These are phyloP conservation scores for Dermolepida albohirtum DNA, from an alignment of 2,888 invertebrate species.

Conservation along the genomic window DNA sequence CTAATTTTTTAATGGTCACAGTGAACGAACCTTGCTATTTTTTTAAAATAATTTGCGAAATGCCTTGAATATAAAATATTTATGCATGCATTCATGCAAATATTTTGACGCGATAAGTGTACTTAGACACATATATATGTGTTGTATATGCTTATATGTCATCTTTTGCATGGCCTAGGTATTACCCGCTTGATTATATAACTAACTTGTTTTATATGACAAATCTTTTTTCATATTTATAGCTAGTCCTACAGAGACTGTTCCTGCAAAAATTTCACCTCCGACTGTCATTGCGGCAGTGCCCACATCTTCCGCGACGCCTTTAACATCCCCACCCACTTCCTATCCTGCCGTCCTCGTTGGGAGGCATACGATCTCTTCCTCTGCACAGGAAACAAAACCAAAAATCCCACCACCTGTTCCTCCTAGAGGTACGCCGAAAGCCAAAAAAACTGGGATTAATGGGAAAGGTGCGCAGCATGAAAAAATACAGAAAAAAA, in stretches of 20 bases:
- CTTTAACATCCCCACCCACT: slow-evolving; percentile 67
- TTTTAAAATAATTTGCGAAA: too few species aligned
- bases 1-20: too few species aligned
- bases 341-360: slow-evolving; percentile 82
- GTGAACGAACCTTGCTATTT: too few species aligned
- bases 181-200: slow-evolving; percentile 1
- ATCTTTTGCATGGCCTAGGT: too few species aligned
- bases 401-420: slow-evolving; percentile 89
- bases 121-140: too few species aligned
- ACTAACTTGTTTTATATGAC: slow-evolving; percentile 12
- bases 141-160: too few species aligned
- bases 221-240: slow-evolving; percentile 47
- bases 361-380: slow-evolving; percentile 67
- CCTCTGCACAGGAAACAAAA: slow-evolving; percentile 68
- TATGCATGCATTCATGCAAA: too few species aligned
- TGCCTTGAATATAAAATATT: too few species aligned
- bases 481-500: slow-evolving; percentile 7
- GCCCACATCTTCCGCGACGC: slow-evolving; percentile 62
- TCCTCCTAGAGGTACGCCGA: slow-evolving; percentile 85
- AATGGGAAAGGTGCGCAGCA: slow-evolving; percentile 60
- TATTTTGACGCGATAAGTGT: too few species aligned
- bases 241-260: slow-evolving; percentile 70
- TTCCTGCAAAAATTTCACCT: slow-evolving; percentile 67
- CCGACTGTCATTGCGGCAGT: slow-evolving; percentile 43
- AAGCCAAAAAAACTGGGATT: slow-evolving; percentile 70